A percentile compares a stretch with the other conserved stretches of the same genome.
Conservation (phyloP, 2,797 vertebrate genomes). For the Anniella stebbinsi region DNA sequence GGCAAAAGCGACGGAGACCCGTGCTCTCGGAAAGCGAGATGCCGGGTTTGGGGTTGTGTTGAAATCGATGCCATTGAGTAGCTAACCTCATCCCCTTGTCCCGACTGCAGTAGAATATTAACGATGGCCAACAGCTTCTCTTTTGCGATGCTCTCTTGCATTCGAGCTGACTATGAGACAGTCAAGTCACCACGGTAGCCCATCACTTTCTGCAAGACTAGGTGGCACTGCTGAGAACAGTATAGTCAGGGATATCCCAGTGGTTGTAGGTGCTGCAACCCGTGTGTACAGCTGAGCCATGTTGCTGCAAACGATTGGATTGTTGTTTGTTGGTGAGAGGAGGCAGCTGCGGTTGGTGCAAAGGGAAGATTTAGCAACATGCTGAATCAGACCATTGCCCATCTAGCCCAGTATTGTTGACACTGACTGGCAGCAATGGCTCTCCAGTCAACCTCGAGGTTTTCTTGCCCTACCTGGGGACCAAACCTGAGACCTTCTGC, state of each 20-base stretch:
- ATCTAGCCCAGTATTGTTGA: neutral
- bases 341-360: neutral
- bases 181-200: conserved; percentile 4
- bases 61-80: rapidly evolving
- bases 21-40: neutral
- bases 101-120: conserved; percentile 36
- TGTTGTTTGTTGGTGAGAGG: neutral
- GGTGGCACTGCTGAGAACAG: conserved; percentile 58
- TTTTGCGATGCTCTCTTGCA: conserved; percentile 28
- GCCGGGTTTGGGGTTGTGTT: neutral
- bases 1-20: neutral
- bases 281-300: neutral
- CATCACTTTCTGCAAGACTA: conserved; percentile 43
- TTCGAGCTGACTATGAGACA: conserved; percentile 1
- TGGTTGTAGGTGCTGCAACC: neutral
- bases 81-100: neutral
- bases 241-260: neutral
- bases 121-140: conserved; percentile 46
- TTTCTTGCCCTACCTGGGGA: too few species aligned
- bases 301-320: neutral
- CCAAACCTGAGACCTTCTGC: too few species aligned
- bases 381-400: neutral
- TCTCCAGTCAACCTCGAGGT: too few species aligned
- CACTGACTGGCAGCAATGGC: too few species aligned
- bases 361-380: neutral